phyloP scores from a whole-genome alignment of 2,113 vertebrate species.

The Anolis carolinensis region DNA sequence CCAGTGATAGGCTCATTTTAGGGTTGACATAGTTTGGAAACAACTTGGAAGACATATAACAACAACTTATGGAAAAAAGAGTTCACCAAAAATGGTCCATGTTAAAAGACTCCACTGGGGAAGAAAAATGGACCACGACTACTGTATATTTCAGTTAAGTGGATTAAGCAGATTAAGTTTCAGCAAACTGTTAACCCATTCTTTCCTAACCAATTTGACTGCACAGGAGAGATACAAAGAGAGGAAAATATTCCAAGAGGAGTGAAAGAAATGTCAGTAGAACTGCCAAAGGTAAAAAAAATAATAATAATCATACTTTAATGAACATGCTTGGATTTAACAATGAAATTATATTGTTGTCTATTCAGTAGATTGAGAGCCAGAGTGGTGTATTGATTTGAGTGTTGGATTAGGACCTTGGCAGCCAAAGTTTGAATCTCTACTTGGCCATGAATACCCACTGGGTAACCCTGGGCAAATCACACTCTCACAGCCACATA shows the following conservation, averaged over 20 bases:
- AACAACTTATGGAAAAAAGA: neutral
- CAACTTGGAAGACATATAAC: no score
- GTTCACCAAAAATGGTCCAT: neutral
- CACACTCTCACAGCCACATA: no score
- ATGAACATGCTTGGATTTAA: neutral
- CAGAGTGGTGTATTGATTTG: no score
- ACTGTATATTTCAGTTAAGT: neutral
- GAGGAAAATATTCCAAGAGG: neutral
- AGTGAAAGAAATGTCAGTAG: neutral
- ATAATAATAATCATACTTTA: neutral
- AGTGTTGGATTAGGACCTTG: no score
- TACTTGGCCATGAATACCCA: no score
- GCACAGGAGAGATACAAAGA: neutral
- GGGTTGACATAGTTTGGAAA: no score
- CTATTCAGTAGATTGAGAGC: no score
- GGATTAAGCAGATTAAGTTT: neutral
- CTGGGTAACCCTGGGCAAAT: no score
- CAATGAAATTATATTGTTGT: neutral
- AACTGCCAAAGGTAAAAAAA: neutral
- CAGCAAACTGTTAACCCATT: neutral
- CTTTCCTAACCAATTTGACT: neutral
- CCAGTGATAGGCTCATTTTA: no score
- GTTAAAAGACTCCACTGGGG: neutral
- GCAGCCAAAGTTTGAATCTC: no score
- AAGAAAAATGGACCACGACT: neutral